Base-by-base conservation (phyloP, 2,888 invertebrate species). In the Lamellibrachia columna region DNA sequence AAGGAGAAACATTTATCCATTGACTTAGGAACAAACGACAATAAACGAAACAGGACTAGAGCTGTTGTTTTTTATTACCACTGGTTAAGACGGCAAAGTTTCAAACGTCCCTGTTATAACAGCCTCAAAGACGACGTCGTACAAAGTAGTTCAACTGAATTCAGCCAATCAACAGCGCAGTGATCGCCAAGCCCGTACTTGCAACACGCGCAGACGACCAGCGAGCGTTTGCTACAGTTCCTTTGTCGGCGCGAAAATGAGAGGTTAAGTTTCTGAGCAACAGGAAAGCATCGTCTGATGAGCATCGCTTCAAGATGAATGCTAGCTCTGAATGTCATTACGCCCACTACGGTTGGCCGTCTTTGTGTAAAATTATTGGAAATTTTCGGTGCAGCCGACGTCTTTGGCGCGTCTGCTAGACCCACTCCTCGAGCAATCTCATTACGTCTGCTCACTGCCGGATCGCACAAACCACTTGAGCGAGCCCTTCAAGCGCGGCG, bases 351-450 rank as follows among this genome's bases (percentile, higher is more conserved):
- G 11, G 75, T 75, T 40, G 15, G 75, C 75, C 75, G 75, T 22
- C 75, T 75, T 75, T 75, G 75, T 75, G 75, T 75, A n/a, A 22
- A 75, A 75, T 75, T 75, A 75, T 75, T 75, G 75, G 75, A 75
- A 75, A 75, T 75, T 22, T 75, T 75, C 4, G 3, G 75, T n/a
- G 22, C 22, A 75, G 75, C 75, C 75, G 75, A 22, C 75, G n/a
- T 75, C 75, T 75, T 75, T 75, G 75, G 4, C 75, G 75, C 75
- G 75, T 15, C 75, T 75, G 75, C 75, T 22, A 22, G 75, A 22
- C 75, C 75, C 75, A 75, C 75, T 75, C 22, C 22, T 6, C 75
- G 22, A 22, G n/a, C 75, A 75, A 75, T 75, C 22, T 75, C 22
- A 75, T 75, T 75, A 75, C 75, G 75, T 75, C 75, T 22, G 75